These are phyloP conservation scores for Cardiocondyla obscurior DNA, from an alignment of 1,140 invertebrate species.

Conservation along the genomic window DNA sequence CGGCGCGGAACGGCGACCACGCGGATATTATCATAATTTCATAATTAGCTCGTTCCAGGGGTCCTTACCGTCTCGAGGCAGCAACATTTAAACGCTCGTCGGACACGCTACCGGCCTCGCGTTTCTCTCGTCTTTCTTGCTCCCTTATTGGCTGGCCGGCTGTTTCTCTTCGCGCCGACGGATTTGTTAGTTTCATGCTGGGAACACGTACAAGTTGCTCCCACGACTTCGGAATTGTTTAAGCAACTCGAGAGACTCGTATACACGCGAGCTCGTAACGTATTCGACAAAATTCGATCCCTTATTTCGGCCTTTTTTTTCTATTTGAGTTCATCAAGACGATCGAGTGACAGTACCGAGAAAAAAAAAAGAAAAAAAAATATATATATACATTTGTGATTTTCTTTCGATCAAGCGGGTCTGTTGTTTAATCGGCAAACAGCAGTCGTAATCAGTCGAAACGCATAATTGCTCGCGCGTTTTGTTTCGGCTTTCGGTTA, in stretches of 20 bases:
- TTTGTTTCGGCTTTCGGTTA: conserved; percentile 32
- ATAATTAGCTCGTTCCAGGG: conserved; percentile 73
- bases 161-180: conserved; percentile 38
- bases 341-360: too few relatives aligned
- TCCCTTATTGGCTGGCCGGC: conserved; percentile 21
- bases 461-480: conserved; percentile 30
- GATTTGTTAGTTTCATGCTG: conserved; percentile 26
- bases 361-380: not conserved
- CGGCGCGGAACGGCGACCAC: conserved; percentile 65
- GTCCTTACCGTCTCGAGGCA: conserved; percentile 68
- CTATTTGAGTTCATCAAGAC: too few relatives aligned
- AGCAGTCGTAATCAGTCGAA: not conserved
- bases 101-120: conserved; percentile 67
- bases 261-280: not conserved
- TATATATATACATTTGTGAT: not conserved
- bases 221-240: conserved; percentile 31
- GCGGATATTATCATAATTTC: conserved; percentile 73
- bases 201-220: conserved; percentile 34
- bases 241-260: conserved; percentile 7
- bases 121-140: conserved; percentile 27
- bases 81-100: conserved; percentile 65
- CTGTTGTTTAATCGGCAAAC: conserved; percentile 10
- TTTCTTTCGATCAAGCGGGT: not conserved
- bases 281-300: conserved; percentile 21
- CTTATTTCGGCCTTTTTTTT: not conserved